These are phyloP conservation scores for Callionymus lyra DNA, from an alignment of 2,113 vertebrate genomes.

Conservation along the genomic window DNA sequence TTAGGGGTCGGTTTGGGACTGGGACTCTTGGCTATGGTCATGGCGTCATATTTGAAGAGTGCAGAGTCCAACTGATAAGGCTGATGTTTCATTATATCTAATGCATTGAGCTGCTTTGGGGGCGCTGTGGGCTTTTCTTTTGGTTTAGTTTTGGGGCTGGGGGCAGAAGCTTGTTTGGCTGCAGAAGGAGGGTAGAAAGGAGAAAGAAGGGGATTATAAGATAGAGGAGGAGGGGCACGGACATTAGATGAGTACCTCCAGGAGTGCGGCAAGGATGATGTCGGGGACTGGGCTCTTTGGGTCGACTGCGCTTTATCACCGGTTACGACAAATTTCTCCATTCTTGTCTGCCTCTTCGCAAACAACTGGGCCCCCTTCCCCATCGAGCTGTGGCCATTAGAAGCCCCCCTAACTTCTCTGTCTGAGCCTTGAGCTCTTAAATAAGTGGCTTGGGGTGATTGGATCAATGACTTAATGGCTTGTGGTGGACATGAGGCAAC, in stretches of 20 bases:
- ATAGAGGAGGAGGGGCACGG: constrained; percentile 84
- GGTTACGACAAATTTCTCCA: constrained; percentile 92
- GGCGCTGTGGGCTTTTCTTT: constrained; percentile 69
- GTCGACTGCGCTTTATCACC: constrained; percentile 74
- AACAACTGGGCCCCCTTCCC: constrained; percentile 88
- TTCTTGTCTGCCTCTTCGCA: constrained; percentile 85
- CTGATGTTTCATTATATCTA: constrained; percentile 96
- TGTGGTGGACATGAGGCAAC: constrained; percentile 66
- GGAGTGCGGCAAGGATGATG: constrained; percentile 80
- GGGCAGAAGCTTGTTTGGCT: constrained; percentile 66
- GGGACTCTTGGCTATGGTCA: constrained; percentile 56
- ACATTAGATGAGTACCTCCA: constrained; percentile 98
- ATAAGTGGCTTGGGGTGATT: constrained; percentile 60
- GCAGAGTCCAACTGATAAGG: constrained; percentile 87
- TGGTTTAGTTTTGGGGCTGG: constrained; percentile 50
- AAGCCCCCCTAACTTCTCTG: constrained; percentile 46
- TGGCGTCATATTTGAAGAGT: constrained; percentile 83
- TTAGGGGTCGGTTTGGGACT: constrained; percentile 52
- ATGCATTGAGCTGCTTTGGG: constrained; percentile 77
- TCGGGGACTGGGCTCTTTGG: constrained; percentile 72
- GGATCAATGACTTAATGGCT: constrained; percentile 49
- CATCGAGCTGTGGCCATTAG: constrained; percentile 69
- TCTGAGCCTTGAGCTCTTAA: constrained; percentile 35
- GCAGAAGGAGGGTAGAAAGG: constrained; percentile 81
- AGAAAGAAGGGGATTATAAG: constrained; percentile 85